A percentile compares a stretch with the other conserved stretches of the same genome.
Evolutionary conservation across 2,888 invertebrate species (phyloP).

Genomic region (Malachius bipustulatus): DNA sequence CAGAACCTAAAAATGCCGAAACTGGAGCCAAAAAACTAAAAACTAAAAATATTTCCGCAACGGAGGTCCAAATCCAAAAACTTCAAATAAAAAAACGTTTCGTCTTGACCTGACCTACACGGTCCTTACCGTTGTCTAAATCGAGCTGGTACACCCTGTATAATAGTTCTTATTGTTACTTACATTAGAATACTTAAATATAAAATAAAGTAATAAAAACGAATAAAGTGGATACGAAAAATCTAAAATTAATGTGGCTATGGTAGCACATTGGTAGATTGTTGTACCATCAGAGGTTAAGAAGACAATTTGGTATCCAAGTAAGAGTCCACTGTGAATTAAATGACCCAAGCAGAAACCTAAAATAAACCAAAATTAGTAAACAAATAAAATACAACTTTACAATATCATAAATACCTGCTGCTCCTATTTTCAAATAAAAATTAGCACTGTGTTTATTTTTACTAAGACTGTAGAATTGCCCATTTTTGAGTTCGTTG

Average conservation of each 20-base stretch:
- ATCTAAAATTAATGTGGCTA: conserved; percentile 49
- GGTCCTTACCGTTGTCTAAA: too few relatives aligned
- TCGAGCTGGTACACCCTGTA: too few relatives aligned
- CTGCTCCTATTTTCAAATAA: conserved; percentile 61
- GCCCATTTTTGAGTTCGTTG: too few relatives aligned
- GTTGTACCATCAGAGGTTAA: conserved; percentile 42
- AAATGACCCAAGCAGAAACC: conserved; percentile 69
- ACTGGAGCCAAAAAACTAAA: too few relatives aligned
- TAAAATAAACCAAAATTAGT: conserved; percentile 31
- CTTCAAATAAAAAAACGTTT: too few relatives aligned
- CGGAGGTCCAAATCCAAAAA: too few relatives aligned
- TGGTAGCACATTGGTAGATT: conserved; percentile 49
- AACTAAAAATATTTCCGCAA: too few relatives aligned
- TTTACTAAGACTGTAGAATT: conserved; percentile 52
- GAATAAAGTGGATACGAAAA: conserved; percentile 62
- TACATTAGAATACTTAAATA: conserved; percentile 74
- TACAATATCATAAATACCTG: conserved; percentile 38
- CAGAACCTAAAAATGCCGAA: too few relatives aligned
- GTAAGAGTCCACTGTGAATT: conserved; percentile 57
- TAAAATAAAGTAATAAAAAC: conserved; percentile 63
- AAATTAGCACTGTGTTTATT: conserved; percentile 62
- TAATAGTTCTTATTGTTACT: conserved; percentile 25
- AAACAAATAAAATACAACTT: neutral
- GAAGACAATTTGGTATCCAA: conserved; percentile 56
- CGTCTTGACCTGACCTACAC: too few relatives aligned